A percentile compares a stretch with the other conserved stretches of the same genome.
These are phyloP conservation scores for Aelia acuminata DNA, from an alignment of 2,888 invertebrate species.

Conservation along the genomic window DNA sequence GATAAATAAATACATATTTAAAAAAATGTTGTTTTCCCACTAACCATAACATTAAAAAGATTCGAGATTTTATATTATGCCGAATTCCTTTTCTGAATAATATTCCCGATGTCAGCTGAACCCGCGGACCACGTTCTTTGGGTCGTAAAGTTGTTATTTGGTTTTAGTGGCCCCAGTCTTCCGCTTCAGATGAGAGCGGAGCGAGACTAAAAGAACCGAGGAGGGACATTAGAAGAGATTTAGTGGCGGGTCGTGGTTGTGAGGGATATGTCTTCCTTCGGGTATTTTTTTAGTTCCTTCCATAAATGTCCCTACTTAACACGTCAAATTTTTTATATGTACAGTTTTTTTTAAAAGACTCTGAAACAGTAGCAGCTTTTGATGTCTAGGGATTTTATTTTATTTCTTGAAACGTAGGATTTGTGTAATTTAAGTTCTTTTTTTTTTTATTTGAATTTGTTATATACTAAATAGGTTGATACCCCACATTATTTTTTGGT, in stretches of 20 bases:
- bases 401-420: neutral
- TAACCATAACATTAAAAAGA: no score
- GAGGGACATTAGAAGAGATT: neutral
- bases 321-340: neutral
- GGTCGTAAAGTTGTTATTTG: constrained; percentile 5
- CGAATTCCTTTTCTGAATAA: neutral
- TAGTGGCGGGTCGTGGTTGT: neutral
- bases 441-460: no score
- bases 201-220: neutral
- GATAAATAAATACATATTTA: no score
- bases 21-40: no score
- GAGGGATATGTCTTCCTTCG: neutral
- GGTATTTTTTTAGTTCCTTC: neutral
- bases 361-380: neutral
- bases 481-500: no score
- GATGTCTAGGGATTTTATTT: neutral
- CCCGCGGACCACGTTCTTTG: neutral
- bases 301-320: neutral
- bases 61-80: neutral
- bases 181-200: neutral
- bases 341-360: neutral
- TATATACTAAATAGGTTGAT: no score
- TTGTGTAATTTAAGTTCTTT: no score
- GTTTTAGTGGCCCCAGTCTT: neutral
- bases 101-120: neutral